Base-by-base conservation (phyloP, 2,888 invertebrate genomes). In the Loripinus fragilis region DNA sequence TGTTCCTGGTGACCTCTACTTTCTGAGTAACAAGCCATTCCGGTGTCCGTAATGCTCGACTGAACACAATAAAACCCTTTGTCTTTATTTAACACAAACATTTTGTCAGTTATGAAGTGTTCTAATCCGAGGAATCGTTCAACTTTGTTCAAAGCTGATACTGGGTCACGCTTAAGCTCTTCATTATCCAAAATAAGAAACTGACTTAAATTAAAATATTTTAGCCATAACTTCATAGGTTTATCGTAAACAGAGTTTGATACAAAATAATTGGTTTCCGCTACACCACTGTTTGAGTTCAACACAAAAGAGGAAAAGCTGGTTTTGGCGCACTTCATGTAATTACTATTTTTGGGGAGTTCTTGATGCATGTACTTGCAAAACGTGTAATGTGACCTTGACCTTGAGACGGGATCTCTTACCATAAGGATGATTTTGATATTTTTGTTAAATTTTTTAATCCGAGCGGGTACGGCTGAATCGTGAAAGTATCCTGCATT, bases 401-500 rank as follows among this genome's bases (percentile, higher is more conserved):
- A 97, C 73, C 99, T 95, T 30, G 97, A 97, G 74, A 99, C 97
- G 3, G 99, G 99, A 93, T 99, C 98, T 12, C 99, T 95, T 17
- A 99, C 97, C 90, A 99, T 98, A 87, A 99, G 95, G 80, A 99
- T 95, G 78, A 99, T 95, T 88, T 97, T 88, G 35, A 98, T 96
- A 91, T 97, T 96, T 2, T 97, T 96, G 94, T 99, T 98, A 97
- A 99, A 98, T 75, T 97, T 97, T 87, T 96, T 95, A 70, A 99
- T 97, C 84, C 99, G 95, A 94, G 97, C 97, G 12, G 99, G 98
- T 38, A 97, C 98, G 95, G 97, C 96, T 8, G 97, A 96, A 76
- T 97, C 97, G 55, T 98, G 97, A 94, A 99, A 99, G 94, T 99
- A 99, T 90, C 98, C 98, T 12, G 99, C 99, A 88, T 98, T 94